These are phyloP conservation scores for Riparia riparia DNA, from an alignment of 2,113 vertebrate species.

Conservation along the genomic window DNA sequence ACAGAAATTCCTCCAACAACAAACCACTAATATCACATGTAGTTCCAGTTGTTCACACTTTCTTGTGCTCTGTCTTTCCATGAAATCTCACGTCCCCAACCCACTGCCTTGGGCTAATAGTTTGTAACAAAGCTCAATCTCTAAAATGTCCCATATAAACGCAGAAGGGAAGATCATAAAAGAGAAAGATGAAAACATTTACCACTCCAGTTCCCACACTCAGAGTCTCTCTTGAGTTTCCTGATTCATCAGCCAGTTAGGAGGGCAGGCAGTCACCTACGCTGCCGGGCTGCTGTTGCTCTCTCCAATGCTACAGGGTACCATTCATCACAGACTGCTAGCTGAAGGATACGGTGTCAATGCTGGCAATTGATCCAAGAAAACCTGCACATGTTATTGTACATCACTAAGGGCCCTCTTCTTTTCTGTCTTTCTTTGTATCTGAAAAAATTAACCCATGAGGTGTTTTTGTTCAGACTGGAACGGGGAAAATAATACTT, in stretches of 20 bases:
- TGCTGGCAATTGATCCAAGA: slow-evolving; percentile 52
- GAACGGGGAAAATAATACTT: neutral
- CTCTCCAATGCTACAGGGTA: slow-evolving; percentile 42
- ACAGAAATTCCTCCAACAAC: slow-evolving; percentile 61
- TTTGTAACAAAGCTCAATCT: slow-evolving; percentile 76
- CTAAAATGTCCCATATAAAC: slow-evolving; percentile 74
- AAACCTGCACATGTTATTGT: slow-evolving; percentile 33
- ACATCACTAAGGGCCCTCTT: neutral
- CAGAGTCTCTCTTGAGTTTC: neutral
- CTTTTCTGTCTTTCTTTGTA: neutral
- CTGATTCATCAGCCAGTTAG: slow-evolving; percentile 69
- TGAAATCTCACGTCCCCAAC: slow-evolving; percentile 65
- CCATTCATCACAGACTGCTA: slow-evolving; percentile 66
- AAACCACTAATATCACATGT: slow-evolving; percentile 48
- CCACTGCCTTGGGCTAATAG: slow-evolving; percentile 78
- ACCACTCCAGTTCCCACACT: neutral
- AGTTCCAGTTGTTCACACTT: slow-evolving; percentile 68
- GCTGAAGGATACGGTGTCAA: slow-evolving; percentile 42
- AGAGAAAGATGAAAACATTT: slow-evolving; percentile 78
- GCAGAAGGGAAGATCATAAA: slow-evolving; percentile 75
- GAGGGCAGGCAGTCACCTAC: slow-evolving; percentile 24
- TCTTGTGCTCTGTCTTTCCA: slow-evolving; percentile 61
- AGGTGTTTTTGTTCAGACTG: neutral
- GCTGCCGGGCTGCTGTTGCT: slow-evolving; percentile 12
- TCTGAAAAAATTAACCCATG: slow-evolving; percentile 3